phyloP scores from a whole-genome alignment of 2,797 vertebrate genomes.

The Cuniculus paca region DNA sequence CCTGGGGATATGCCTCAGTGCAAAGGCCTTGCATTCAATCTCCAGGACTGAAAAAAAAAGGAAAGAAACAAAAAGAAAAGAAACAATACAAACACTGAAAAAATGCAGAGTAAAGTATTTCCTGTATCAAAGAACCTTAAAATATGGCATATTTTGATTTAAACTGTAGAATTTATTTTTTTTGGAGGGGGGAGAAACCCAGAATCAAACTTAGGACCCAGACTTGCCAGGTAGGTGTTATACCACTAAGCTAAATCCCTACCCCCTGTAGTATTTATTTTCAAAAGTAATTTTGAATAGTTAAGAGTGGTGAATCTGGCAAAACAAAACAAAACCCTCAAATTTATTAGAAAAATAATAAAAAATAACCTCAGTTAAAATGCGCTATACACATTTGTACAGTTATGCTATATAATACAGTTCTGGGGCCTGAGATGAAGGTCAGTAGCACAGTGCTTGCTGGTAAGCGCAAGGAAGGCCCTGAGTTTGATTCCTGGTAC shows the following conservation, averaged over 20 bases:
- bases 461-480: no score
- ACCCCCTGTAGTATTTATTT: neutral
- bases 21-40: neutral
- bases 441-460: no score
- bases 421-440: neutral
- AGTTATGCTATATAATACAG: neutral
- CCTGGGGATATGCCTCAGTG: neutral
- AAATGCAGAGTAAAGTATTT: neutral
- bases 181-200: neutral
- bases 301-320: neutral
- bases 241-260: no score
- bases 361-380: constrained; percentile 27
- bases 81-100: neutral
- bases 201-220: neutral
- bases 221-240: neutral
- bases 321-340: neutral
- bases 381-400: neutral
- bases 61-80: neutral
- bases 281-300: neutral
- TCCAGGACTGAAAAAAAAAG: neutral
- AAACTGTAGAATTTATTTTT: neutral
- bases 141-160: neutral
- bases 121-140: constrained; percentile 21
- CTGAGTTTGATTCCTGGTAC: no score
- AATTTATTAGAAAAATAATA: neutral